Base-by-base conservation (phyloP, 64 coral and sea anemone species). In the Pocillopora verrucosa region DNA sequence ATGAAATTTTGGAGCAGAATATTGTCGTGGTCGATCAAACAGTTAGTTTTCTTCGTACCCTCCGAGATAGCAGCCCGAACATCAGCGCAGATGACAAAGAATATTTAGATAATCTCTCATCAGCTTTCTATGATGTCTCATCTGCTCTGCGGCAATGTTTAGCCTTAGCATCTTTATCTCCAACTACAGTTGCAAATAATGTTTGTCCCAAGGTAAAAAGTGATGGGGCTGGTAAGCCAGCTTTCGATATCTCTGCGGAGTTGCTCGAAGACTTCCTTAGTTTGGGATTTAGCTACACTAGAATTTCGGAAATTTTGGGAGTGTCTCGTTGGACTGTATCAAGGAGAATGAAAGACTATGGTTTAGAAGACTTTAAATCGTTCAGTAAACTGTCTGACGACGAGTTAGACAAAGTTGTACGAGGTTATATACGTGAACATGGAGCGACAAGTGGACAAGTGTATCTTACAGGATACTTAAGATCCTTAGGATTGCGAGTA, bases 271-370 rank as follows among this genome's bases (percentile, higher is more conserved):
- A n/a, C n/a, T n/a, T n/a, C n/a, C n/a, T n/a, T n/a, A n/a, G n/a
- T n/a, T n/a, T n/a, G n/a, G n/a, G n/a, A 61, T 61, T 61, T 61
- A 61, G 9, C 15, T 15, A 15, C 60, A 61, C 60, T 61, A 84
- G 30, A 76, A 60, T 88, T 88, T 2, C 73, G 20, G 75, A 59
- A 10, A 76, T 88, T 13, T 88, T 58, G 26, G 86, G 86, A 20
- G 86, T 88, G 15, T 88, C 86, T 45, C 26, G 86, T 58, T 88
- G 86, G 86, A 88, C 87, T 16, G 73, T 87, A 69, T 87, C 75
- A 77, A 77, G 75, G 16, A 77, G 75, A 38, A 77, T 77, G 17
- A 77, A 77, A 77, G 75, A 34, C 73, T 41, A 72, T 14, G 34
- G 84, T 16, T 69, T 87, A 38, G 34, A 72, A 38, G 61, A 87